Evolutionary conservation across 2,797 vertebrate species (phyloP).

Genomic region (Balearica regulorum): DNA sequence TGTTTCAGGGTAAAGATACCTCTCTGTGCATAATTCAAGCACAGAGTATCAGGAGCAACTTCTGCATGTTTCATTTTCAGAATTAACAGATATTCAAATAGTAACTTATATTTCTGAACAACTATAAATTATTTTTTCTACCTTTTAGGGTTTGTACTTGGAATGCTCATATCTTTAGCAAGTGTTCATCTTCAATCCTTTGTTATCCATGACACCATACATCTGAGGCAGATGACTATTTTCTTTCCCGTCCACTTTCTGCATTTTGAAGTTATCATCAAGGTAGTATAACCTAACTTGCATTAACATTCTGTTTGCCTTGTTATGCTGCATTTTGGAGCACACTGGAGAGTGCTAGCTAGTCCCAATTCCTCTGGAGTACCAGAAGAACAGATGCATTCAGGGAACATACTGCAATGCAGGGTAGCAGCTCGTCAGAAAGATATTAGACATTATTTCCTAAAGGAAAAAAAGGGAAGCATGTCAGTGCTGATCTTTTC

Average conservation of each 20-base stretch:
- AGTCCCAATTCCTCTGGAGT: not conserved
- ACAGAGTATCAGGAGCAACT: not conserved
- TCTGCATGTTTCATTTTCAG: not conserved
- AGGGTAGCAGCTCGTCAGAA: not conserved
- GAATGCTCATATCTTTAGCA: not conserved
- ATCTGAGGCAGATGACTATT: not conserved
- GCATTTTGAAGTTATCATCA: not conserved
- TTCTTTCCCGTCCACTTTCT: not conserved
- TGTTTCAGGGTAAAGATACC: not conserved
- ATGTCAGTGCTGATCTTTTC: not conserved
- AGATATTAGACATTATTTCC: not conserved
- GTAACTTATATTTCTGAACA: not conserved
- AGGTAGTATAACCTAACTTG: not conserved
- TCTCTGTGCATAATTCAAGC: not conserved
- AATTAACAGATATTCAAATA: not conserved
- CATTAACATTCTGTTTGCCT: not conserved
- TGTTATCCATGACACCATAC: not conserved
- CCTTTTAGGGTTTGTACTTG: not conserved
- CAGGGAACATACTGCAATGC: not conserved
- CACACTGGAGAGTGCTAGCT: not conserved
- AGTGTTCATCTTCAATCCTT: not conserved
- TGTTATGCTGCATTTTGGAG: not conserved
- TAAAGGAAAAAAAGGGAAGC: not conserved
- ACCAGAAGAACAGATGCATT: not conserved
- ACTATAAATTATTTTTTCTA: not conserved